These are phyloP conservation scores for Periophthalmodon schlosseri DNA, from an alignment of 2,113 vertebrate species.

Conservation along the genomic window DNA sequence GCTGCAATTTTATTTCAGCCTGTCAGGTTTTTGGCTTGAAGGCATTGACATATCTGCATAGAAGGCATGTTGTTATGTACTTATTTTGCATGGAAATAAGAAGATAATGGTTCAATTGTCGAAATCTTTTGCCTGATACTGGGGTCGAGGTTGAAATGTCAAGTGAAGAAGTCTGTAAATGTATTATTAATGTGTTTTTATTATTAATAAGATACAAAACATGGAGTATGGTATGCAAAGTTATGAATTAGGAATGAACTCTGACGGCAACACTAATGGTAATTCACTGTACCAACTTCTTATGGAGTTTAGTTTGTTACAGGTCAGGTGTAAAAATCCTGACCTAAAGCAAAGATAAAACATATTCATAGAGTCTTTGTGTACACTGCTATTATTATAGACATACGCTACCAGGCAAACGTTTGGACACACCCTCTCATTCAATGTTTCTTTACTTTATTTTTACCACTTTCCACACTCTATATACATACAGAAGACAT, in stretches of 20 bases:
- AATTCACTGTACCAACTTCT: neutral
- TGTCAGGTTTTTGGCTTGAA: neutral
- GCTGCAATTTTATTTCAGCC: neutral
- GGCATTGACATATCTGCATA: neutral
- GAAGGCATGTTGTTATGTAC: neutral
- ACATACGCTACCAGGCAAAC: too few relatives aligned
- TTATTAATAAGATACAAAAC: slow-evolving; percentile 1
- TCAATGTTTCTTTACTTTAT: too few relatives aligned
- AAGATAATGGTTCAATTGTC: slow-evolving; percentile 5
- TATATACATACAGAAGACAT: too few relatives aligned
- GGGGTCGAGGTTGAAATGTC: too few relatives aligned
- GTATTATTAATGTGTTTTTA: neutral
- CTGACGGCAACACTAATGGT: neutral
- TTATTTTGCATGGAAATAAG: slow-evolving; percentile 8
- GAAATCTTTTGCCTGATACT: neutral
- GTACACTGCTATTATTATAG: too few relatives aligned
- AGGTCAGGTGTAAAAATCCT: neutral
- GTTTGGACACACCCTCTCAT: too few relatives aligned
- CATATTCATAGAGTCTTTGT: too few relatives aligned
- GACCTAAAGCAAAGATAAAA: too few relatives aligned
- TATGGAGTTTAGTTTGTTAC: neutral
- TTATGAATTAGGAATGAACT: neutral
- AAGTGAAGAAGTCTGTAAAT: too few relatives aligned
- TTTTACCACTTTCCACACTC: too few relatives aligned
- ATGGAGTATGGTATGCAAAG: neutral